Percentiles rank a stretch among this genome's conserved stretches.
Conservation (phyloP, 2,797 vertebrate genomes). For the Intellagama lesueurii region DNA sequence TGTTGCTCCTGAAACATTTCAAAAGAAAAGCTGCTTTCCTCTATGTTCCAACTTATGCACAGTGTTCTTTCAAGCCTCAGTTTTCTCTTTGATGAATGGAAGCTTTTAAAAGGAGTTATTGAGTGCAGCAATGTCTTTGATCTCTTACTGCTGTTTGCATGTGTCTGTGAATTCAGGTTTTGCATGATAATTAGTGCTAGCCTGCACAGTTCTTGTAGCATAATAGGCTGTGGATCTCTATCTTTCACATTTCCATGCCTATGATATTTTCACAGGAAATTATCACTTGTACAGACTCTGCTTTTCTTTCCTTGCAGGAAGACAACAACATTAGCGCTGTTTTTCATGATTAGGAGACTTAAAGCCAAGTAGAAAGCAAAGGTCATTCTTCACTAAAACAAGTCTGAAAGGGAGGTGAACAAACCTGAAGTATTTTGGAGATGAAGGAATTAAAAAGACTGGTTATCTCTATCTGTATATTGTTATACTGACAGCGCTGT, state of each 20-base stretch:
- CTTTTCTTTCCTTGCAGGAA: constrained; percentile 19
- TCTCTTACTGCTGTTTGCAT: constrained; percentile 34
- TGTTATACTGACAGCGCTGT: neutral
- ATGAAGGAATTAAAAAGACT: neutral
- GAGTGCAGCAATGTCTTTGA: neutral
- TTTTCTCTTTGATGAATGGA: constrained; percentile 16
- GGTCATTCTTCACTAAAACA: neutral
- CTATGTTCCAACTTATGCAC: neutral
- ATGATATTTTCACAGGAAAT: constrained; percentile 20
- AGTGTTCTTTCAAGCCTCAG: neutral
- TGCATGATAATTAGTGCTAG: neutral
- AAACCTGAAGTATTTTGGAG: neutral
- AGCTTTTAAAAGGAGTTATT: constrained; percentile 16
- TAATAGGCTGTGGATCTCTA: neutral
- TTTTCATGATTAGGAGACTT: constrained; percentile 13
- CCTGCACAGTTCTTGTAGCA: neutral
- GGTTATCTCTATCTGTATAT: neutral
- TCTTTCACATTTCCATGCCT: constrained; percentile 23
- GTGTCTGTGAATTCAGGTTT: constrained; percentile 8
- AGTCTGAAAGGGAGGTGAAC: neutral
- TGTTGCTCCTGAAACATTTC: constrained; percentile 14
- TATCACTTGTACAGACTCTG: neutral
- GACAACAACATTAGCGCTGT: neutral
- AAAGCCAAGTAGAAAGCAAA: neutral
- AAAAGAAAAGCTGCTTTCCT: constrained; percentile 4